These are phyloP conservation scores for Herpailurus yagouaroundi DNA, from an alignment of 2,113 vertebrate genomes.

Conservation along the genomic window DNA sequence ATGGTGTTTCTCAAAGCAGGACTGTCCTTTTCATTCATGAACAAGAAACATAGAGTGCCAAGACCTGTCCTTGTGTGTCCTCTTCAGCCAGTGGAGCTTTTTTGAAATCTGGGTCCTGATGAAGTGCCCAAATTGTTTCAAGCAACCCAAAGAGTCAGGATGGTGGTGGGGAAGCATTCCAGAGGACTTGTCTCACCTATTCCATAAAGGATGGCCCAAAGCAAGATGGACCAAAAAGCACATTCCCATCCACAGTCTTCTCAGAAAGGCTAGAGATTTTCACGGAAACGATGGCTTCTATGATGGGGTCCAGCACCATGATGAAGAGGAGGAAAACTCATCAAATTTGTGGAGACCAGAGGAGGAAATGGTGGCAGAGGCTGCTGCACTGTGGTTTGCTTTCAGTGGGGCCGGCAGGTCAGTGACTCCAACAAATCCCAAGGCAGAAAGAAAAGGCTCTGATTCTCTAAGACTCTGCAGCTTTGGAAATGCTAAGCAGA, in stretches of 20 bases:
- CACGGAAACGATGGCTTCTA: not conserved
- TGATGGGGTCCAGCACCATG: too few relatives aligned
- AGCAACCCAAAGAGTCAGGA: conserved; percentile 86
- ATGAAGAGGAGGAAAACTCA: not conserved
- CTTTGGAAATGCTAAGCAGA: conserved; percentile 57
- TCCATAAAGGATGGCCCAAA: conserved; percentile 85
- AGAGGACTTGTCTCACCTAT: conserved; percentile 90
- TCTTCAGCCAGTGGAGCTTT: conserved; percentile 88
- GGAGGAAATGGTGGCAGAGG: not conserved
- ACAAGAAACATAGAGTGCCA: conserved; percentile 90
- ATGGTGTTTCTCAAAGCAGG: conserved; percentile 90
- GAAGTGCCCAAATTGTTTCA: conserved; percentile 91
- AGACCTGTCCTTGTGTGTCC: conserved; percentile 94
- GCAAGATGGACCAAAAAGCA: too few relatives aligned
- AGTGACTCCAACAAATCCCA: conserved; percentile 58
- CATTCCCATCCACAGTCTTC: not conserved
- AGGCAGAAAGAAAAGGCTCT: conserved; percentile 56
- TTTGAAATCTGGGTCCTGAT: conserved; percentile 89
- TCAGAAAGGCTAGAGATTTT: not conserved
- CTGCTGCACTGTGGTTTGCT: not conserved
- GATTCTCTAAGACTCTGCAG: not conserved
- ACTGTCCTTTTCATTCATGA: conserved; percentile 91
- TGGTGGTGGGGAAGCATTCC: conserved; percentile 89
- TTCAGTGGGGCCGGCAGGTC: conserved; percentile 56
- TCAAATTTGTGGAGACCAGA: not conserved